Percentiles rank a stretch among this genome's conserved stretches.
Conservation (phyloP, 1,140 invertebrate species). For the Octopus bimaculoides region DNA sequence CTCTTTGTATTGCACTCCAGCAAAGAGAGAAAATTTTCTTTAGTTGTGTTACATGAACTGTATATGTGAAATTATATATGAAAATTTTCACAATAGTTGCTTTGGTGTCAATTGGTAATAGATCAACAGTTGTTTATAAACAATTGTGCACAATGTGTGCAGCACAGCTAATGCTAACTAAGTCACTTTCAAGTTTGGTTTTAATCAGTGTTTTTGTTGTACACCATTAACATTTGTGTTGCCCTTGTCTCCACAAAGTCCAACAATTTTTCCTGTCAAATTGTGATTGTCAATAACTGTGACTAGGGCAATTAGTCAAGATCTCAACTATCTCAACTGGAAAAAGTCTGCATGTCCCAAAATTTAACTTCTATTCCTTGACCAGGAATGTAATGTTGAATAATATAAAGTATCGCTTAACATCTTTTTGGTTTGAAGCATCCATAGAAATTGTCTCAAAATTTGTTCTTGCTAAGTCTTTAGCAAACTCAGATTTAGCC, state of each 20-base stretch:
- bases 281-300: neutral
- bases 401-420: neutral
- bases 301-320: constrained; percentile 1
- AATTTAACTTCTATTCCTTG: neutral
- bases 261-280: constrained; percentile 1
- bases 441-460: neutral
- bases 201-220: constrained; percentile 1
- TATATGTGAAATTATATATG: neutral
- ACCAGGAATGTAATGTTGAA: neutral
- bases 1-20: constrained; percentile 4
- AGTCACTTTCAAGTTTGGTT: neutral
- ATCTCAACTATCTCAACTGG: neutral
- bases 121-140: constrained; percentile 1
- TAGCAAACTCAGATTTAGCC: constrained; percentile 1
- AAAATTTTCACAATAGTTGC: neutral
- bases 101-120: constrained; percentile 2
- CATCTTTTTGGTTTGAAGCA: neutral
- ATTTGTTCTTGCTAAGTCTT: constrained; percentile 1
- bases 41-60: constrained; percentile 1
- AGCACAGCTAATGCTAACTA: constrained; percentile 1
- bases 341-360: neutral
- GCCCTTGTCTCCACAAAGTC: neutral
- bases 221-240: neutral
- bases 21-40: neutral
- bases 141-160: constrained; percentile 1